These are phyloP conservation scores for Rachycentron canadum DNA, from an alignment of 2,797 vertebrate species.

Conservation along the genomic window DNA sequence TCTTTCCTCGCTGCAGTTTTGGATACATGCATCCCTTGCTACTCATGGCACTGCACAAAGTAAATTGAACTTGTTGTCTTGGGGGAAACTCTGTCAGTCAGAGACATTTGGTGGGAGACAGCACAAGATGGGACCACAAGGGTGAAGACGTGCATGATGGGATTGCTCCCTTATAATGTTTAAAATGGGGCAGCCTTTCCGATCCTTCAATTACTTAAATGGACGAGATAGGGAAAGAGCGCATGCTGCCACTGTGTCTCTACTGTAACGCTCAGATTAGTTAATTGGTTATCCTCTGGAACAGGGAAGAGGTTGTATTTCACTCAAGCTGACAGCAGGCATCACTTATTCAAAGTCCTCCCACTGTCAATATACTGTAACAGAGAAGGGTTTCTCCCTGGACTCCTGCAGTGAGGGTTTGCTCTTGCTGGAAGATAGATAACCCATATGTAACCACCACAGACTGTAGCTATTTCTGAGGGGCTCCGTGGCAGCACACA, in stretches of 20 bases:
- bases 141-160: constrained; percentile 71
- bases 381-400: constrained; percentile 41
- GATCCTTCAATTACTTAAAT: constrained; percentile 83
- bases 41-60: constrained; percentile 49
- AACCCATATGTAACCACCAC: constrained; percentile 19
- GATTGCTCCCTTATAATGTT: constrained; percentile 73
- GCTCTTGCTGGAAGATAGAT: constrained; percentile 55
- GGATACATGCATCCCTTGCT: constrained; percentile 26
- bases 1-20: constrained; percentile 11
- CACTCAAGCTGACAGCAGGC: constrained; percentile 65
- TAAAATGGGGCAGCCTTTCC: constrained; percentile 65
- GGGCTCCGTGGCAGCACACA: background rate
- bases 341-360: constrained; percentile 64
- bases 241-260: constrained; percentile 53
- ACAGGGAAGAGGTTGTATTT: constrained; percentile 71
- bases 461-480: constrained; percentile 30
- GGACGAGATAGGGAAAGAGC: constrained; percentile 64
- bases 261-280: constrained; percentile 72
- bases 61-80: constrained; percentile 68
- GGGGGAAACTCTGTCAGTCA: constrained; percentile 68
- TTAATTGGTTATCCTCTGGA: constrained; percentile 79
- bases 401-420: constrained; percentile 49
- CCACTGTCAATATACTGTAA: constrained; percentile 66
- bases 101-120: constrained; percentile 38
- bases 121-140: constrained; percentile 39